Base-by-base conservation (phyloP, 2,797 vertebrate species). In the Tachyglossus aculeatus region DNA sequence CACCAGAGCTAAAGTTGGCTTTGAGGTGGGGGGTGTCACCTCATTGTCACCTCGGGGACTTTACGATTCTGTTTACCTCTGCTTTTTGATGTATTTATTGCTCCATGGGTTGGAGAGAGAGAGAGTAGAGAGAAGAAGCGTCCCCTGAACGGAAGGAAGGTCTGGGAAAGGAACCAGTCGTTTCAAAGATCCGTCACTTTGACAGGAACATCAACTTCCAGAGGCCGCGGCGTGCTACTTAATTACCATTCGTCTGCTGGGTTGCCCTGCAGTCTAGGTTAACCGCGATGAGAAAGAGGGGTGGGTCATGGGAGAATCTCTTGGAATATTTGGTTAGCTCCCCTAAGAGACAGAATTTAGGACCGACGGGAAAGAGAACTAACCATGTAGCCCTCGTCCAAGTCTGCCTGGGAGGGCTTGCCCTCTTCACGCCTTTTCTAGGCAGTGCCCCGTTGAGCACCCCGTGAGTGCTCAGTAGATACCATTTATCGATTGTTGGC, bases 41-140 rank as follows among this genome's bases (percentile, higher is more conserved):
- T 32, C 7, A 10, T 45, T 86, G 71, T 81, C 54, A 0, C 1
- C 0, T 3, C 57, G 36, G 51, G 27, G 82, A 54, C 61, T 90
- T 87, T 88, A 90, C 32, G 45, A 68, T 62, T 88, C 81, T 88
- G 84, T 90, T 90, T 90, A 80, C 83, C 45, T 78, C 71, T 2
- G 13, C 47, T 39, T 76, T 67, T 80, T 82, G 87, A 84, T 72
- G 27, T 86, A 85, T 88, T 90, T 88, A 89, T 78, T 66, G 45
- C 73, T 85, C 80, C 64, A 53, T 16, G 67, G 21, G 18, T 81
- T 83, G 53, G 48, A 81, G 21, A 14, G 32, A 54, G 81, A 73
- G 61, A 50, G 5, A 62, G 71, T 39, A 71, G 38, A 72, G 77
- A 45, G 66, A 67, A 82, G 19, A 13, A 15, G 21, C 18, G 41